Base-by-base conservation (phyloP, 2,888 invertebrate genomes). In the Drosophila antonietae region DNA sequence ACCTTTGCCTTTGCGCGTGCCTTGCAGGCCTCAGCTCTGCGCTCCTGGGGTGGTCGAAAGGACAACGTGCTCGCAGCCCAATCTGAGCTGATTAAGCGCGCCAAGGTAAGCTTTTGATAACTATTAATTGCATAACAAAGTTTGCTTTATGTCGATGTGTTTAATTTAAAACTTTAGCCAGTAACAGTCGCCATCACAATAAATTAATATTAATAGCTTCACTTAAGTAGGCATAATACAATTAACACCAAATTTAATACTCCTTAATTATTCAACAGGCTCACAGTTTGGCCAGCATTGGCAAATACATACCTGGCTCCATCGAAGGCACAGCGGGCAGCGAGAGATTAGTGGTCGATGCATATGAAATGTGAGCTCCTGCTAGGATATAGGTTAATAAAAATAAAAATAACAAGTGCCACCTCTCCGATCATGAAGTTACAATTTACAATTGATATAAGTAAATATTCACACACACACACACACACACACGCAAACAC, bases 1-100 rank as follows among this genome's bases (percentile, higher is more conserved):
- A 98, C 98, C 78, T 99, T 99, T 96, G 98, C 98, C 91, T 99
- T 97, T 93, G 99, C 99, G 2, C 97, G 99, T 82, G 99, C 99
- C 61, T 95, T 99, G 67, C 97, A 99, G 94, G 98, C 99, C 28
- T 98, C 98, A 53, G 98, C 98, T 2, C 95, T 99, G 89, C 95
- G 96, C 64, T 97, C 98, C 23, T 99, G 99, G 99, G 95, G 93
- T 61, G 99, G 99, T 87, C 98, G 98, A 93, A 94, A 95, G 68
- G 98, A 97, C 87, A 98, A 98, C 91, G 93, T 98, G 51, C 93
- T 93, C 52, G 95, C 95, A 81, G 99, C 95, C 9, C 99, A 99
- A 93, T 94, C 94, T 31, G 98, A 98, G 93, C 95, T 99, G 35
- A 92, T 98, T 87, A 97, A 97, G 93, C 95, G 99, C 80, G 99